A percentile compares a stretch with the other conserved stretches of the same genome.
Evolutionary conservation across 1,140 invertebrate genomes (phyloP).

Genomic region (Bombus picipes): DNA sequence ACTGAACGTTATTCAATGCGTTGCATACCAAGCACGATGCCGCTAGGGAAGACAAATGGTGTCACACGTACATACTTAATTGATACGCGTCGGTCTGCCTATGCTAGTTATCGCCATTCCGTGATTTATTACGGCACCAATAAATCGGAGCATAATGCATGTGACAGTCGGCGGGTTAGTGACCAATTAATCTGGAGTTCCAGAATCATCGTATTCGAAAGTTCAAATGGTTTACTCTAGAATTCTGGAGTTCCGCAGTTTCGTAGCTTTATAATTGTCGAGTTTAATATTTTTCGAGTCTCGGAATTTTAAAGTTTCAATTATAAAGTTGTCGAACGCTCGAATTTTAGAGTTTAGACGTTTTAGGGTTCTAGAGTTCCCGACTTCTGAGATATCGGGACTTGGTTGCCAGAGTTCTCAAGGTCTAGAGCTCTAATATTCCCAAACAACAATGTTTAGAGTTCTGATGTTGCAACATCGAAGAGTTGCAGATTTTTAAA

Average conservation of each 20-base stretch:
- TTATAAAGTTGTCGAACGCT: too few species aligned
- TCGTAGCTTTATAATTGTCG: too few species aligned
- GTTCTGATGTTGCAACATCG: too few species aligned
- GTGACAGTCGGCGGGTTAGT: background rate
- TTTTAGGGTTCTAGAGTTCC: too few species aligned
- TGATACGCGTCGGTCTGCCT: background rate
- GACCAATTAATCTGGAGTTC: background rate
- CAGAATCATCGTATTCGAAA: background rate
- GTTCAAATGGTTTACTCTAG: too few species aligned
- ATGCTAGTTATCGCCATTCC: background rate
- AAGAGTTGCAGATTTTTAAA: too few species aligned
- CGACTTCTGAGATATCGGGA: too few species aligned
- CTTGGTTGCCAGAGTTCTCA: background rate
- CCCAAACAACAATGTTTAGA: too few species aligned
- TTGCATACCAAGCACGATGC: background rate
- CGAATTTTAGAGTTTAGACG: too few species aligned
- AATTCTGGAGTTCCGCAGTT: too few species aligned
- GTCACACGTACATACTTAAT: background rate
- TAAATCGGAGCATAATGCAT: background rate
- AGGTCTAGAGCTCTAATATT: background rate
- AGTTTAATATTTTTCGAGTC: too few species aligned
- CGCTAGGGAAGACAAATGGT: constrained; percentile 30
- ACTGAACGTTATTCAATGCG: constrained; percentile 37
- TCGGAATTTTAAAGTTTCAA: too few species aligned
- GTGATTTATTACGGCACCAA: background rate